Evolutionary conservation across 1,140 invertebrate species (phyloP).

Genomic region (Ceratoteleas bidentatus): DNA sequence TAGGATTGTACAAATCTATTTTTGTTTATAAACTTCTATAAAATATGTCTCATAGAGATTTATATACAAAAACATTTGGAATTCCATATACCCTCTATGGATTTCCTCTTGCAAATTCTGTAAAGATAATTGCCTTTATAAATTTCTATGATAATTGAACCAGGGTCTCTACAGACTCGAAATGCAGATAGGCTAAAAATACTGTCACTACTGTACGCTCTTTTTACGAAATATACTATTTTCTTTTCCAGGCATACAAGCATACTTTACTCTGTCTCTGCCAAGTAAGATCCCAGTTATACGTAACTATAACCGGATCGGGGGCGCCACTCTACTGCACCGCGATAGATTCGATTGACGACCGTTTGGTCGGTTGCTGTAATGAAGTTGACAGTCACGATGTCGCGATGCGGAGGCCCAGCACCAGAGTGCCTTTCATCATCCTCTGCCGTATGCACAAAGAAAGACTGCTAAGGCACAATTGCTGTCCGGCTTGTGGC

Average conservation of each 20-base stretch:
- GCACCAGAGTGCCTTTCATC: constrained; percentile 90
- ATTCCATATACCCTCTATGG: no score
- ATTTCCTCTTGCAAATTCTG: no score
- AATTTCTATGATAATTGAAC: no score
- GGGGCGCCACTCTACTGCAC: constrained; percentile 83
- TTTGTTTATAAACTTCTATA: no score
- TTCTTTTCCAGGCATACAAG: constrained; percentile 74
- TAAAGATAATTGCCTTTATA: no score
- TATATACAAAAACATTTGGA: no score
- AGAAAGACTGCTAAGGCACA: constrained; percentile 88
- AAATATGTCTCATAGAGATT: no score
- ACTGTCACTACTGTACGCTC: no score
- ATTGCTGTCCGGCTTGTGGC: constrained; percentile 95
- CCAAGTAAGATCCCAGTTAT: constrained; percentile 78
- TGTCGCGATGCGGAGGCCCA: constrained; percentile 86
- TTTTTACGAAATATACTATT: no score
- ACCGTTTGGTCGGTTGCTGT: constrained; percentile 89
- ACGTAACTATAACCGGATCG: constrained; percentile 78
- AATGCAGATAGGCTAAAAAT: no score
- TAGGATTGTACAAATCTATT: no score
- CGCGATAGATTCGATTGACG: constrained; percentile 90
- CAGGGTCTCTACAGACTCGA: no score
- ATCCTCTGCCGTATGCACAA: constrained; percentile 92
- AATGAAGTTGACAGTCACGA: constrained; percentile 85
- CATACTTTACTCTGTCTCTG: constrained; percentile 80